Evolutionary conservation across 2,888 invertebrate genomes (phyloP).

Genomic region (Parthenolecanium corni): DNA sequence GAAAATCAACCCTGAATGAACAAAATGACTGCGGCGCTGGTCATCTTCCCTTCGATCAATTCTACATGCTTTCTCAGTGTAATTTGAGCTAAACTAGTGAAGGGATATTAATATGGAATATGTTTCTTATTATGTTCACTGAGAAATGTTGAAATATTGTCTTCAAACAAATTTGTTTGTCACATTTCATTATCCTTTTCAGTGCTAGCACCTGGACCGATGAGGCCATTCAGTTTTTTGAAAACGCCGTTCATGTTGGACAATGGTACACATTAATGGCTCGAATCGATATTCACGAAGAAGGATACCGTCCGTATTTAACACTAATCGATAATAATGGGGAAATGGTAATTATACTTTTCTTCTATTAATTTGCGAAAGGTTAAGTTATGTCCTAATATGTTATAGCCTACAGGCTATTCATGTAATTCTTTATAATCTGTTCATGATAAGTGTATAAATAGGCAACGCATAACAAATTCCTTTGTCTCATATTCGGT

Average conservation of each 20-base stretch:
- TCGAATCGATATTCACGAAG: background rate
- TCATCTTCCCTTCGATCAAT: background rate
- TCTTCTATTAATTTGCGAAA: background rate
- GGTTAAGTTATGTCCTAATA: too few species aligned
- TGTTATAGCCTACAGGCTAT: background rate
- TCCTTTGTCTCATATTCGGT: background rate
- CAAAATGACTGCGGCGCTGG: too few species aligned
- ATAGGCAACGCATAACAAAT: too few species aligned
- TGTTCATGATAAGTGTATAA: too few species aligned
- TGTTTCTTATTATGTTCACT: too few species aligned
- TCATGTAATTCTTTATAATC: too few species aligned
- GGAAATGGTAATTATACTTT: background rate
- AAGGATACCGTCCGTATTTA: background rate
- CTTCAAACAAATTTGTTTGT: background rate
- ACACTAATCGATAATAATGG: slow-evolving; percentile 10
- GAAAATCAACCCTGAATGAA: too few species aligned
- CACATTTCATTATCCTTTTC: background rate
- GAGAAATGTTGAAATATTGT: too few species aligned
- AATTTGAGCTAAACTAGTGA: too few species aligned
- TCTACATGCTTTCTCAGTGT: background rate
- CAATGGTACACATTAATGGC: slow-evolving; percentile 11
- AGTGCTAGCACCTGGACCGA: background rate
- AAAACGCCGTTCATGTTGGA: background rate
- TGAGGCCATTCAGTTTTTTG: slow-evolving; percentile 1
- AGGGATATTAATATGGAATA: too few species aligned